These are phyloP conservation scores for Pangasius krempfi DNA, from an alignment of 2,797 vertebrate species.

Conservation along the genomic window DNA sequence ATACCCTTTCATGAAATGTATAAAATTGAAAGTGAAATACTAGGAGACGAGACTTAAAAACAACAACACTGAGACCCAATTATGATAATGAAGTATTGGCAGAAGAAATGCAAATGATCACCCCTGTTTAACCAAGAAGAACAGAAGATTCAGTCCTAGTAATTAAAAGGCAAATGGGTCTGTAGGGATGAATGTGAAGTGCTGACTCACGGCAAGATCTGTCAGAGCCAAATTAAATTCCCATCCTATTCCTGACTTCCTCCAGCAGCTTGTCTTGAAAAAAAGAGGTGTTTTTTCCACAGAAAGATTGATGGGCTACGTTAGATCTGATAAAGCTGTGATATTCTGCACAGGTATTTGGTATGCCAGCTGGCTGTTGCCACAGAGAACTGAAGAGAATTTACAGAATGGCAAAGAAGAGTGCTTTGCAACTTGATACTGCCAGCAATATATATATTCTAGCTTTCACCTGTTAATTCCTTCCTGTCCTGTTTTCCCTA, in stretches of 20 bases:
- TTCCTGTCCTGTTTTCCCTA: not conserved
- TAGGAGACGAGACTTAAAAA: not conserved
- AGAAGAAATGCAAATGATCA: not conserved
- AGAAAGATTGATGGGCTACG: constrained; percentile 14
- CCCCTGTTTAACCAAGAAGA: constrained; percentile 4
- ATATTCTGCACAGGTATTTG: not conserved
- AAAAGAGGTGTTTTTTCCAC: not conserved
- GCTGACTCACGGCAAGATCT: constrained; percentile 21
- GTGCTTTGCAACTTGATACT: constrained; percentile 1
- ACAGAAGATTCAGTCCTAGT: not conserved
- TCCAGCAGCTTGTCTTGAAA: constrained; percentile 23
- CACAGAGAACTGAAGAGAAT: not conserved
- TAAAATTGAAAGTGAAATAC: not conserved
- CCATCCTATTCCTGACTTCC: constrained; percentile 6
- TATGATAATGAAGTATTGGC: not conserved
- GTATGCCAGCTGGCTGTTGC: not conserved
- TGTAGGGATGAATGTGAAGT: not conserved
- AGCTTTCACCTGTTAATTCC: not conserved
- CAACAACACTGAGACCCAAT: not conserved
- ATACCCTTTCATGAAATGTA: not conserved
- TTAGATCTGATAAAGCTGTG: constrained; percentile 18
- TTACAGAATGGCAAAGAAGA: constrained; percentile 1
- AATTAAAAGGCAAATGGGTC: constrained; percentile 32
- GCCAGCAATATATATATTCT: not conserved
- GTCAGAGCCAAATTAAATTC: constrained; percentile 24